phyloP scores from a whole-genome alignment of 2,797 vertebrate species.

The Halcyon leucocephala region DNA sequence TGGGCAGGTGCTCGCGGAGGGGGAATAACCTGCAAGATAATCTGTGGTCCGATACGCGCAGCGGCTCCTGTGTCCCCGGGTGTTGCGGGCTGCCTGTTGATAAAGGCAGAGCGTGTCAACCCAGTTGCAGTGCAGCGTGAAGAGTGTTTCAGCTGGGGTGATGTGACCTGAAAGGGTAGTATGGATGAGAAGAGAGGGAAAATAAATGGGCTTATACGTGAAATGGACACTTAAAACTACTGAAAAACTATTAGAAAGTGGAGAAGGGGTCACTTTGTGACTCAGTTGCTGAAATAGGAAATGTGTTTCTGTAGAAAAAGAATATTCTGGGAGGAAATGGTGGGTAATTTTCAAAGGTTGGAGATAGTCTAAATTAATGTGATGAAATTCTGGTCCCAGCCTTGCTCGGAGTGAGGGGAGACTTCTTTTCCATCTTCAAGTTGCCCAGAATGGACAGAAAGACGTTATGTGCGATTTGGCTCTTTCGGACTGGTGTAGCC shows the following conservation, averaged over 20 bases:
- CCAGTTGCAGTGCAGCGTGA: not conserved
- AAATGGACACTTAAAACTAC: not conserved
- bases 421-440: not conserved
- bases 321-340: not conserved
- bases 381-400: not conserved
- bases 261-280: not conserved
- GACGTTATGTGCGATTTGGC: accelerated
- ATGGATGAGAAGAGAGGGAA: not conserved
- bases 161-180: not conserved
- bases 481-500: not conserved
- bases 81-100: not conserved
- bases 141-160: not conserved
- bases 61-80: accelerated
- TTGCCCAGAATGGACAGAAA: not conserved
- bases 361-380: not conserved
- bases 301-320: not conserved
- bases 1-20: not conserved
- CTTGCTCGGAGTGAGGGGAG: not conserved
- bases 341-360: not conserved
- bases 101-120: not conserved
- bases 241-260: not conserved
- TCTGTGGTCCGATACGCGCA: accelerated
- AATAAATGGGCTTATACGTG: not conserved
- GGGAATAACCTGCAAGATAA: not conserved
- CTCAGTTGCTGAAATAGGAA: not conserved